phyloP scores from a whole-genome alignment of 2,888 invertebrate species.

The Xanthorhoe spadicearia region DNA sequence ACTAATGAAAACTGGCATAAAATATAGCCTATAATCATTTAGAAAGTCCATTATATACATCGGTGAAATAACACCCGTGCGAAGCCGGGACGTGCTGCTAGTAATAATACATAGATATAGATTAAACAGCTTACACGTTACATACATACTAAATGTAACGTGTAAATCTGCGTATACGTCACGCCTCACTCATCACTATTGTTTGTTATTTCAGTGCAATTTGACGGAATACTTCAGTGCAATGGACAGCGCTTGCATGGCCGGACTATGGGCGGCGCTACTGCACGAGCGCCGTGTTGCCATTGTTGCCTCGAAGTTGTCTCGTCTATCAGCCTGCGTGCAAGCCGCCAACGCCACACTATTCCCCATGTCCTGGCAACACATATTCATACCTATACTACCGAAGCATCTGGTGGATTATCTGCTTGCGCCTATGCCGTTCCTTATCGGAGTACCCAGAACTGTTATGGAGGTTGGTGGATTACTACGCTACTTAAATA shows the following conservation, averaged over 20 bases:
- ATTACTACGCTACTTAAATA: too few relatives aligned
- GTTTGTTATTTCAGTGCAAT: conserved; percentile 89
- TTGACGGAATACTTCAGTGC: conserved; percentile 99
- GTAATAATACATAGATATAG: too few relatives aligned
- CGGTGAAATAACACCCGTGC: too few relatives aligned
- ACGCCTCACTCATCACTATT: too few relatives aligned
- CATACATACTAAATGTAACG: too few relatives aligned
- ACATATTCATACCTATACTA: conserved; percentile 98
- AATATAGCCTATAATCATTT: too few relatives aligned
- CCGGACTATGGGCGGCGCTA: conserved; percentile 97
- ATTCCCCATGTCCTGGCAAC: conserved; percentile 99
- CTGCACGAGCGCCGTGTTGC: conserved; percentile 97
- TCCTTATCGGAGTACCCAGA: conserved; percentile 97
- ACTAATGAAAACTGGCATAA: too few relatives aligned
- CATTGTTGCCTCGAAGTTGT: conserved; percentile 95
- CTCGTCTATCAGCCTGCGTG: conserved; percentile 95
- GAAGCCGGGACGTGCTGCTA: too few relatives aligned
- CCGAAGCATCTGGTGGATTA: conserved; percentile 95
- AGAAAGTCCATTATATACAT: too few relatives aligned
- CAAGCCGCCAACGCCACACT: conserved; percentile 97
- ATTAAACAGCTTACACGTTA: too few relatives aligned
- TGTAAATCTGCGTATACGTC: too few relatives aligned
- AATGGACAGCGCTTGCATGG: conserved; percentile 97
- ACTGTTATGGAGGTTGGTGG: conserved; percentile 88
- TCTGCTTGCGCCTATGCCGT: conserved; percentile 98